phyloP scores from a whole-genome alignment of 2,797 vertebrate species.

The Neosalanx taihuensis region DNA sequence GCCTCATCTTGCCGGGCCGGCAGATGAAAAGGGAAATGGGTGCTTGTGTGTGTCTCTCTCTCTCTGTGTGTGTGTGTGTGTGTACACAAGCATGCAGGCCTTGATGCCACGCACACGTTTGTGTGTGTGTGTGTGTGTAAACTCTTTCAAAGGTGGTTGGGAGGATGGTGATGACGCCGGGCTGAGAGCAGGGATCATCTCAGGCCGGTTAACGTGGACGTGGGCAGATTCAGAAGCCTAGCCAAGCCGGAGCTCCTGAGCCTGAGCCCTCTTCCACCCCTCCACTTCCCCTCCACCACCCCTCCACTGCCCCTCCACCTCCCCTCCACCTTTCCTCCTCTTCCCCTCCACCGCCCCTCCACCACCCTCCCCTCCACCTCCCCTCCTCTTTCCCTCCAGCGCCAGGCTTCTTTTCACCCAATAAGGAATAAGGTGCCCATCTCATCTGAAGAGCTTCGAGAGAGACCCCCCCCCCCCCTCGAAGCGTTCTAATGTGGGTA shows the following conservation, averaged over 20 bases:
- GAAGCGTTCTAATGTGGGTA: slow-evolving; percentile 59
- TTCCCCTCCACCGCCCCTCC: too few species aligned
- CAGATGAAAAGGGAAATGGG: slow-evolving; percentile 87
- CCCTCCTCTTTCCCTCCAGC: slow-evolving; percentile 65
- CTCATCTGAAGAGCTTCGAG: slow-evolving; percentile 63
- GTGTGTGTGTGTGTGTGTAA: slow-evolving; percentile 41
- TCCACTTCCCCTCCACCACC: too few species aligned
- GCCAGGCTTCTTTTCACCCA: slow-evolving; percentile 60
- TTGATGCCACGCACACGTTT: slow-evolving; percentile 15
- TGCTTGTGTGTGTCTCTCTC: slow-evolving; percentile 38
- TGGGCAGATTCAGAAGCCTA: slow-evolving; percentile 83
- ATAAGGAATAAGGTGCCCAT: slow-evolving; percentile 67
- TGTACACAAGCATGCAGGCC: slow-evolving; percentile 8
- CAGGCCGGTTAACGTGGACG: slow-evolving; percentile 66
- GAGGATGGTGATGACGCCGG: slow-evolving; percentile 77
- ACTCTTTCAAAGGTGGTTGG: slow-evolving; percentile 45
- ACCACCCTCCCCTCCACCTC: slow-evolving; percentile 69
- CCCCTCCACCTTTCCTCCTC: too few species aligned
- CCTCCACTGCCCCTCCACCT: too few species aligned
- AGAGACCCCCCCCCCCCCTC: slow-evolving; percentile 33
- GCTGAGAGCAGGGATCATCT: slow-evolving; percentile 64
- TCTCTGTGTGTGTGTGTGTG: slow-evolving; percentile 36
- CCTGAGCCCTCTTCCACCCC: too few species aligned
- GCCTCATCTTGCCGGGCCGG: slow-evolving; percentile 87
- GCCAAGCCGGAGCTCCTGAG: too few species aligned